Evolutionary conservation across 2,113 vertebrate genomes (phyloP), one percentile per base, ranked within the genome.

Genomic region (Barnardius zonarius): DNA sequence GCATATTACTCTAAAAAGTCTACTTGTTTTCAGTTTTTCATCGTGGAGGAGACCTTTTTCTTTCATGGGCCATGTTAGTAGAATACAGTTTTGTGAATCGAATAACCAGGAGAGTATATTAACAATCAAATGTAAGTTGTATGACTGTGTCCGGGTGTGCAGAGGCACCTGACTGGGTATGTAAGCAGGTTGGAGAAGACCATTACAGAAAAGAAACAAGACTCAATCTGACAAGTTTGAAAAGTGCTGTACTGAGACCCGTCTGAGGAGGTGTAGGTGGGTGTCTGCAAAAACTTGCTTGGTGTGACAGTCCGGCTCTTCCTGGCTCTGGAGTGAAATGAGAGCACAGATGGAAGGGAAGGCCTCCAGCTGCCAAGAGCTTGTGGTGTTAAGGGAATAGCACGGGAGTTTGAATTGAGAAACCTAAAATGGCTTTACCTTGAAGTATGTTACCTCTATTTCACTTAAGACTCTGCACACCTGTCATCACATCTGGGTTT

Each of bases 1-100:
- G 14, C 24, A 13, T 8, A 0, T 52, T 22, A 8, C 1, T 0
- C 25, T 55, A 43, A 59, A 51, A 57, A 27, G 2, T 8, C 28
- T 10, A 0, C 30, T 62, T 55, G 14, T 41, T 86, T 66, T 7
- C 17, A 20, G 3, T 52, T 66, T 55, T 70, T 37, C 23, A 39
- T 83, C 11, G 2, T 43, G 22, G 25, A 31, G 5, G 4, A 79
- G 19, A 10, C 7, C 5, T 33, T 57, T 43, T 67, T 25, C 23
- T 62, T 39, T 6, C 10, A 0, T 10, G 9, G 25, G 7, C 31
- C 39, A 25, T 35, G 14, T 59, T 7, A 9, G 11, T 6, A 31
- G 6, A 39, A 23, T 2, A 23, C 4, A 9, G 6, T 51, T 61
- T 23, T 0, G 1, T 37, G 43, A 30, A 9, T 7, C 0, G 2